These are phyloP conservation scores for Ephydatia muelleri DNA, from an alignment of 37 sponge, comb jelly and placozoan genomes.

Conservation along the genomic window DNA sequence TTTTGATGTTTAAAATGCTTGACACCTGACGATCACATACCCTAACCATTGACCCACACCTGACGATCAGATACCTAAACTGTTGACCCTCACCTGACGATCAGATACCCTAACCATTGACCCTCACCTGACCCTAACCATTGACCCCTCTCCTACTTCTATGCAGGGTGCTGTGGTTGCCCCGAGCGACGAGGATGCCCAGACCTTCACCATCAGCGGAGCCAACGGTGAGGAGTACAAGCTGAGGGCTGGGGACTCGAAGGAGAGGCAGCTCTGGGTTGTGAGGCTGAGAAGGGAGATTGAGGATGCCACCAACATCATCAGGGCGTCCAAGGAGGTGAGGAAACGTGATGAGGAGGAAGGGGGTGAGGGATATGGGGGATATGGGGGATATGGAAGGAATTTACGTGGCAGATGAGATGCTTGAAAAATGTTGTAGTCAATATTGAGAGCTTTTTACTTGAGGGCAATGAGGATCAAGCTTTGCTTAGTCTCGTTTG, in stretches of 20 bases:
- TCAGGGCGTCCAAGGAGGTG: not conserved
- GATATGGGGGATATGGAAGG: not conserved
- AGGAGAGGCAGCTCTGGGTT: slow-evolving; percentile 81
- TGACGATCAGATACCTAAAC: no score
- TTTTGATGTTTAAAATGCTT: no score
- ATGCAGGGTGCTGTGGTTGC: slow-evolving; percentile 79
- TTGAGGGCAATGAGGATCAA: no score
- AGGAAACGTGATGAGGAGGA: not conserved
- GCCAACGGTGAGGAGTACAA: slow-evolving; percentile 78
- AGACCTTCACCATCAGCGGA: slow-evolving; percentile 70
- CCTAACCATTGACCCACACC: no score
- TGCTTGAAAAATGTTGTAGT: no score
- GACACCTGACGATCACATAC: no score
- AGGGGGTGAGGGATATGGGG: not conserved
- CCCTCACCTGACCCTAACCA: not conserved
- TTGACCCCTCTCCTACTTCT: not conserved
- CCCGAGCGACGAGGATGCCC: slow-evolving; percentile 92
- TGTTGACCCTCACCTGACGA: no score
- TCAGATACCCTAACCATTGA: no score
- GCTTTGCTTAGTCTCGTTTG: no score
- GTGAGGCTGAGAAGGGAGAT: slow-evolving; percentile 58
- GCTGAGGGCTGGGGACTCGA: slow-evolving; percentile 68
- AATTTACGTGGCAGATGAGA: slow-evolving; percentile 4
- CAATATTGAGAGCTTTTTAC: no score
- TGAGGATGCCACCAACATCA: slow-evolving; percentile 31